Conservation (phyloP, 2,888 invertebrate genomes). For the Aricia artaxerxes region DNA sequence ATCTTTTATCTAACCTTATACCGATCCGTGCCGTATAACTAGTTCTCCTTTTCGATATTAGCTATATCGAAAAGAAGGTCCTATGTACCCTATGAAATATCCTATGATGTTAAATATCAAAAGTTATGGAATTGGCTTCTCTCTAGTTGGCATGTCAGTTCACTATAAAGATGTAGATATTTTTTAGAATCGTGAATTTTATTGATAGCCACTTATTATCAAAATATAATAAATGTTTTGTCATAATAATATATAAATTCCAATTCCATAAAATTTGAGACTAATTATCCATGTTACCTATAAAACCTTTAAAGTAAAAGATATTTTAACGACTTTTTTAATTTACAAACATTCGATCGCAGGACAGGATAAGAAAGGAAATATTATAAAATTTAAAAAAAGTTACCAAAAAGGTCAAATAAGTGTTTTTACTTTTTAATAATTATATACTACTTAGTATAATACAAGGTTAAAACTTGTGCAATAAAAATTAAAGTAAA, state of each 20-base stretch:
- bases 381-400: too few species aligned
- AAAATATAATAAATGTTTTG: not conserved
- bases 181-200: too few species aligned
- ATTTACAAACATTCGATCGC: too few species aligned
- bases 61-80: too few species aligned
- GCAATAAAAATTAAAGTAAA: too few species aligned
- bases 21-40: not conserved
- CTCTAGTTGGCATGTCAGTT: not conserved
- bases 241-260: not conserved
- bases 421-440: too few species aligned
- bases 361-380: too few species aligned
- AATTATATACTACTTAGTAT: too few species aligned
- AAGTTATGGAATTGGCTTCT: constrained; percentile 1
- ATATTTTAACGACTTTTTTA: too few species aligned
- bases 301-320: not conserved
- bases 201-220: too few species aligned
- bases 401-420: too few species aligned
- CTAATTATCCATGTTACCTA: not conserved
- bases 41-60: not conserved
- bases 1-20: not conserved
- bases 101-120: not conserved
- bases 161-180: not conserved
- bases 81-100: not conserved
- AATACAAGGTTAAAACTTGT: too few species aligned
- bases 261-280: not conserved